phyloP scores from a whole-genome alignment of 2,113 vertebrate genomes.

The Eulemur macaco region DNA sequence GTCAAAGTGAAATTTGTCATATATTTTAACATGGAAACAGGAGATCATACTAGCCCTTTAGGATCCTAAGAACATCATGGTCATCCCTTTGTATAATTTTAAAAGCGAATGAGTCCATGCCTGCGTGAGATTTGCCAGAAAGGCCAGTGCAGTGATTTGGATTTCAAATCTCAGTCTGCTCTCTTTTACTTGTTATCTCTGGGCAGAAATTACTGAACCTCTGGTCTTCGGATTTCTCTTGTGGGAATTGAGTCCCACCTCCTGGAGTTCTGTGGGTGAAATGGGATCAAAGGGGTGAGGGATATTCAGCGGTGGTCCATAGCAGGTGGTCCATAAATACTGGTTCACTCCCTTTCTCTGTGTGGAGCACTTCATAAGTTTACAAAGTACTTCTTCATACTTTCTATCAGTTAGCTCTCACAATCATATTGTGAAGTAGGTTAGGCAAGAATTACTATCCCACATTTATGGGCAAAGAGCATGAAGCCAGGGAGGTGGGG shows the following conservation, averaged over 20 bases:
- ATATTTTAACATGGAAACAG: background rate
- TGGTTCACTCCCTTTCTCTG: background rate
- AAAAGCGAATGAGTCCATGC: background rate
- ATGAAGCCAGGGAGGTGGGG: background rate
- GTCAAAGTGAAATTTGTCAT: conserved; percentile 51
- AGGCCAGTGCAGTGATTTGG: background rate
- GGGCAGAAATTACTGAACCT: background rate
- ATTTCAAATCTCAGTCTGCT: background rate
- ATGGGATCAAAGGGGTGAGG: background rate
- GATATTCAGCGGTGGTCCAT: background rate
- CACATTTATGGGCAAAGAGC: background rate
- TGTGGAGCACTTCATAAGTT: background rate
- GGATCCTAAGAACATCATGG: background rate
- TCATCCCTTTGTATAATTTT: background rate
- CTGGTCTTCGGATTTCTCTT: background rate
- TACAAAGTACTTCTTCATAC: background rate
- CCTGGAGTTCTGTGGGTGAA: background rate
- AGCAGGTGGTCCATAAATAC: background rate
- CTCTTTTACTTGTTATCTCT: background rate
- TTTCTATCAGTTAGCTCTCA: background rate
- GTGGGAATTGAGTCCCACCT: background rate
- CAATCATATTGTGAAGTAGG: background rate
- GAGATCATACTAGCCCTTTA: background rate
- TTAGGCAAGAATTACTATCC: background rate
- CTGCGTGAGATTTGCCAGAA: background rate